These are phyloP conservation scores for Coregonus suidteri DNA, from an alignment of 2,797 vertebrate genomes.

Conservation along the genomic window DNA sequence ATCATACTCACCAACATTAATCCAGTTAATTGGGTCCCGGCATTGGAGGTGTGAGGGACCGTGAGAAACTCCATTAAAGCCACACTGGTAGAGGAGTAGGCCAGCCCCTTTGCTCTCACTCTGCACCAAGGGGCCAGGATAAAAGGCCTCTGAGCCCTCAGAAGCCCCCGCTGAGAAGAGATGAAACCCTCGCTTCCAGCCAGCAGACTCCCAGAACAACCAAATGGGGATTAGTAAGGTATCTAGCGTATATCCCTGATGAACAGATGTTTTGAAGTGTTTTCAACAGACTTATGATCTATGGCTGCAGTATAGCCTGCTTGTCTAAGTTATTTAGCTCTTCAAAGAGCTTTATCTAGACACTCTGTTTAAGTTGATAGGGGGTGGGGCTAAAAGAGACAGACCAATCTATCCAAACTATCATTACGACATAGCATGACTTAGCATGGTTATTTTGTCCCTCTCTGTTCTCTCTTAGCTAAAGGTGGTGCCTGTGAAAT, in stretches of 20 bases:
- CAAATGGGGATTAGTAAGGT: neutral
- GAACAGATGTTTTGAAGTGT: slow-evolving; percentile 18
- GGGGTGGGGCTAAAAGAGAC: neutral
- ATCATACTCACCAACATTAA: slow-evolving; percentile 30
- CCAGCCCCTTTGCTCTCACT: neutral
- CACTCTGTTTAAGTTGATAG: neutral
- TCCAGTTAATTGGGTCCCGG: slow-evolving; percentile 39
- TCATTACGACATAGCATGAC: neutral
- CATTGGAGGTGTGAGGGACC: slow-evolving; percentile 11
- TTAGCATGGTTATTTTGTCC: neutral
- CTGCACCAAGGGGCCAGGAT: neutral
- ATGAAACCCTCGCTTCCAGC: neutral
- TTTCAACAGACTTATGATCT: slow-evolving; percentile 20
- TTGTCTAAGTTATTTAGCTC: slow-evolving; percentile 2
- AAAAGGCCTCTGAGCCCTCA: neutral
- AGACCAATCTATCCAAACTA: neutral
- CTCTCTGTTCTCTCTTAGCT: neutral
- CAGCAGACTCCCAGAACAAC: neutral
- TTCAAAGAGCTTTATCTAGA: slow-evolving; percentile 19
- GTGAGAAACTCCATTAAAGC: slow-evolving; percentile 7
- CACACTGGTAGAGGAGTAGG: slow-evolving; percentile 1
- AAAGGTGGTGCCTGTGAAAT: neutral
- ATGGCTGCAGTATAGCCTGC: neutral
- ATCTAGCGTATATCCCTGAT: slow-evolving; percentile 12
- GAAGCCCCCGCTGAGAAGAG: neutral